A percentile compares a stretch with the other conserved stretches of the same genome.
These are phyloP conservation scores for Limosa lapponica DNA, from an alignment of 2,797 vertebrate species.

Conservation along the genomic window DNA sequence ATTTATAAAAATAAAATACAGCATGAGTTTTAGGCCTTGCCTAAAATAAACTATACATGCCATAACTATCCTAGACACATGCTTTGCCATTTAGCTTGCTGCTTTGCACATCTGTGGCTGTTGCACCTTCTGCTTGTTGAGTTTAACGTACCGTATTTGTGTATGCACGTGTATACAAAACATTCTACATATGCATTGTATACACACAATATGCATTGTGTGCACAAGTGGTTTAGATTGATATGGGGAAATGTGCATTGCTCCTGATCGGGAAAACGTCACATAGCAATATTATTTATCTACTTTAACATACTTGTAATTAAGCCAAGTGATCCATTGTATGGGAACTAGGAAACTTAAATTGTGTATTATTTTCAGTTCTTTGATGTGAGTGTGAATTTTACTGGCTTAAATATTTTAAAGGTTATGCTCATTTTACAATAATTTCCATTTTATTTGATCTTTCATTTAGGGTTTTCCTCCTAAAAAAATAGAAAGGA, in stretches of 20 bases:
- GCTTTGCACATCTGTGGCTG: not conserved
- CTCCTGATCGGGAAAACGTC: not conserved
- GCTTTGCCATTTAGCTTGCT: not conserved
- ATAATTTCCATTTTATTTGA: not conserved
- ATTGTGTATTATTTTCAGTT: not conserved
- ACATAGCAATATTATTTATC: not conserved
- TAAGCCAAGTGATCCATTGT: not conserved
- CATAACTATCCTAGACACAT: not conserved
- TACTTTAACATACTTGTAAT: not conserved
- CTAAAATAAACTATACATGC: not conserved
- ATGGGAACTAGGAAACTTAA: not conserved
- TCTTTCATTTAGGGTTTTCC: not conserved
- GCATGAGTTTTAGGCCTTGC: not conserved
- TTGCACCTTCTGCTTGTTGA: not conserved
- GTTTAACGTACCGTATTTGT: not conserved
- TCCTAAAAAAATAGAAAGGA: not conserved
- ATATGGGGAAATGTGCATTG: not conserved
- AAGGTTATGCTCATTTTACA: not conserved
- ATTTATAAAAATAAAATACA: not conserved
- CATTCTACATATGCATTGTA: not conserved
- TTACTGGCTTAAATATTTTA: not conserved
- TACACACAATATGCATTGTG: not conserved
- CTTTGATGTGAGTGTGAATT: not conserved
- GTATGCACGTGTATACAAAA: not conserved
- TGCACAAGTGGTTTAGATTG: not conserved